phyloP scores from a whole-genome alignment of 2,113 vertebrate genomes.

The Engystomops pustulosus region DNA sequence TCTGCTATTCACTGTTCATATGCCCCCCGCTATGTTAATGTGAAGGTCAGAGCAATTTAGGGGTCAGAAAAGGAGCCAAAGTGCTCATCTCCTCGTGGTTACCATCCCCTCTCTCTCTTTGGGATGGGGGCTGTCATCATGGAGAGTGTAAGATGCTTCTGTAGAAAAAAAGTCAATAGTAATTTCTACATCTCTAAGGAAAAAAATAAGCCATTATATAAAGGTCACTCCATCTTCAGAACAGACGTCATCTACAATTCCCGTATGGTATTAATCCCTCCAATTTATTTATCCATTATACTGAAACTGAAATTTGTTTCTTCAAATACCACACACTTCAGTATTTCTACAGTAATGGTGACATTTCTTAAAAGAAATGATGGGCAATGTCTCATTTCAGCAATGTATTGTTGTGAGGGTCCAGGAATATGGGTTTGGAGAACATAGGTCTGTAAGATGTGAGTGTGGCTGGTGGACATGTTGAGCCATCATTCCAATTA shows the following conservation, averaged over 20 bases:
- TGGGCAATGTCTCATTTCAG: neutral
- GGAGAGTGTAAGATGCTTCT: conserved; percentile 9
- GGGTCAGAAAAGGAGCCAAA: neutral
- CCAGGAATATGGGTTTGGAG: no score
- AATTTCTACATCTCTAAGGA: neutral
- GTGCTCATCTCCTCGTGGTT: neutral
- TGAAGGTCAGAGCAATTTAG: conserved; percentile 40
- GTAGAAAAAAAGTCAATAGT: conserved; percentile 25
- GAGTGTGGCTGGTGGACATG: no score
- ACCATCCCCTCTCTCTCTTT: neutral
- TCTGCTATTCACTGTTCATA: neutral
- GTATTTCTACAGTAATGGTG: neutral
- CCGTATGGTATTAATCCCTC: neutral
- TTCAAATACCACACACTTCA: neutral
- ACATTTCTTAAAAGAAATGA: neutral
- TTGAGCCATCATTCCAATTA: no score
- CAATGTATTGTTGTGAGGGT: neutral
- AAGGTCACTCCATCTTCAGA: conserved; percentile 5
- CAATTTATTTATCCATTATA: neutral
- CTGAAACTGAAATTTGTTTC: neutral
- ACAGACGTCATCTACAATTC: neutral
- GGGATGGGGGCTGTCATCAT: conserved; percentile 16
- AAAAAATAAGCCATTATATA: conserved; percentile 8
- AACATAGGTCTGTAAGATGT: no score
- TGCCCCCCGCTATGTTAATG: conserved; percentile 29